phyloP scores from a whole-genome alignment of 1,140 invertebrate genomes.

The Leucophenga varia region DNA sequence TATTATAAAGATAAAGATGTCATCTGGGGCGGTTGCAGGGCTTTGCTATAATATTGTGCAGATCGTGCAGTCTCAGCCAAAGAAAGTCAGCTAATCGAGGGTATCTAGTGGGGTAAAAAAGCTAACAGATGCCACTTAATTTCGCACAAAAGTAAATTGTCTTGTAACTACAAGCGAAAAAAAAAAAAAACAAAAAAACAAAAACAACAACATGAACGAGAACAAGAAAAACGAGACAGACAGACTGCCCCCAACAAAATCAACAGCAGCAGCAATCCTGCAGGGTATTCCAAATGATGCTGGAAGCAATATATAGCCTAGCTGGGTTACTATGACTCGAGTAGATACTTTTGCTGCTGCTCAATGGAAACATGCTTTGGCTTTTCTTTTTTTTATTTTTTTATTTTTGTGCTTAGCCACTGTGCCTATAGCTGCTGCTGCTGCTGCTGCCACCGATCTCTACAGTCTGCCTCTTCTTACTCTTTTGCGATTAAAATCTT shows the following conservation, averaged over 20 bases:
- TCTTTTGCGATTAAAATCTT: constrained; percentile 52
- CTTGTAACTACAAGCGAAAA: constrained; percentile 48
- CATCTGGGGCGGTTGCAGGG: constrained; percentile 22
- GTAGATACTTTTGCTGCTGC: too few species aligned
- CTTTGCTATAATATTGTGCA: constrained; percentile 44
- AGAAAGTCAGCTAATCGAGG: too few species aligned
- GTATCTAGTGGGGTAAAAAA: constrained; percentile 49
- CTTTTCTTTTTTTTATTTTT: too few species aligned
- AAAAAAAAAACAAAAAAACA: constrained; percentile 20
- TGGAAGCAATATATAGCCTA: too few species aligned
- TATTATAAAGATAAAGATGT: constrained; percentile 19
- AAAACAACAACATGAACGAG: constrained; percentile 12
- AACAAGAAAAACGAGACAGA: constrained; percentile 48
- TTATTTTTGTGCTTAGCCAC: too few species aligned
- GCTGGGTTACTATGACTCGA: too few species aligned
- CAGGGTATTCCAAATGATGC: too few species aligned
- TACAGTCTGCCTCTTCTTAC: background rate
- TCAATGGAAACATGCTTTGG: constrained; percentile 40
- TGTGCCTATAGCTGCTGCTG: constrained; percentile 4
- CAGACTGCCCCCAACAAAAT: too few species aligned
- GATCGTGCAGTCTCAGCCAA: too few species aligned
- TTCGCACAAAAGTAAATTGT: constrained; percentile 57
- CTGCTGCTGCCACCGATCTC: constrained; percentile 2
- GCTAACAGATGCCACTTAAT: constrained; percentile 54
- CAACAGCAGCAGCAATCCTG: too few species aligned